phyloP scores from a whole-genome alignment of 92 coral and sea anemone species.

The Paramuricea clavata region DNA sequence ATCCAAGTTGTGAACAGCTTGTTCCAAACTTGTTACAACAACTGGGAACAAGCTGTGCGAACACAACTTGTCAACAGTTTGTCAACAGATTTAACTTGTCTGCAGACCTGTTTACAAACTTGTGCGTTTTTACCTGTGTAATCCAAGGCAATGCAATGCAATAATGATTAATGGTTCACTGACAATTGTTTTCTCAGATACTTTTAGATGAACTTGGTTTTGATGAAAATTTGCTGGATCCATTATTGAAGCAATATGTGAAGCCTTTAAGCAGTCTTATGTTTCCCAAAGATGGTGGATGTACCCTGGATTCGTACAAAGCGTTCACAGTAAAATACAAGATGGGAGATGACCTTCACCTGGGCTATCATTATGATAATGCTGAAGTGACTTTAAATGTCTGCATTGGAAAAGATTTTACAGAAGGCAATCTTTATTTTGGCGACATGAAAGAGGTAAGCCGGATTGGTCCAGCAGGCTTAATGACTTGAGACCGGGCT shows the following conservation, averaged over 20 bases:
- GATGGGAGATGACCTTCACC: conserved; percentile 86
- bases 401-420: conserved; percentile 84
- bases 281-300: conserved; percentile 90
- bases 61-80: too few species aligned
- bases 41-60: too few species aligned
- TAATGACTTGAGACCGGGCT: too few species aligned
- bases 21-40: too few species aligned
- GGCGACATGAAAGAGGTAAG: conserved; percentile 93
- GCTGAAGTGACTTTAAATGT: conserved; percentile 95
- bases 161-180: too few species aligned
- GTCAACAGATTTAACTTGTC: too few species aligned
- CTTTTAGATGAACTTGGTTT: conserved; percentile 92
- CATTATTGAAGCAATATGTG: conserved; percentile 79
- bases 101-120: too few species aligned
- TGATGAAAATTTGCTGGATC: conserved; percentile 79
- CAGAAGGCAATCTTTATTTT: conserved; percentile 88
- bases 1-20: too few species aligned
- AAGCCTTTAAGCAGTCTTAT: conserved; percentile 78
- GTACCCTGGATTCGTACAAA: conserved; percentile 88
- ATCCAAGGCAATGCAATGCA: not conserved
- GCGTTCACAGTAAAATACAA: conserved; percentile 97
- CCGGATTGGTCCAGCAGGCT: too few species aligned
- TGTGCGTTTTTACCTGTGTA: too few species aligned
- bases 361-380: conserved; percentile 95
- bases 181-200: too few species aligned